Conservation (phyloP, 2,113 vertebrate genomes). For the human (Homo sapiens) region GRCh38 chr3:46832501-46833000, state of each 20-base stretch:
- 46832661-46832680: background rate
- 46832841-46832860: background rate
- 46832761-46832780: background rate
- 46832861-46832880: background rate
- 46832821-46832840: background rate
- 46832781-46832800: background rate
- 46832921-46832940: background rate
- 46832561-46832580: background rate
- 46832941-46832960: background rate
- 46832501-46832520: background rate
- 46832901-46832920: background rate
- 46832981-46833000: background rate
- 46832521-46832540: background rate
- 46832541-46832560: background rate
- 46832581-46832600: background rate
- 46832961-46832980: slow-evolving; percentile 64
- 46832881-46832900: background rate
- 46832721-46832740: background rate
- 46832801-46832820: background rate
- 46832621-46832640: background rate
- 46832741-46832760: background rate
- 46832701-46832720: background rate
- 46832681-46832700: background rate
- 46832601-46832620: background rate
- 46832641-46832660: background rate